Base-by-base conservation (phyloP, 2,888 invertebrate species). In the Sesia bembeciformis region DNA sequence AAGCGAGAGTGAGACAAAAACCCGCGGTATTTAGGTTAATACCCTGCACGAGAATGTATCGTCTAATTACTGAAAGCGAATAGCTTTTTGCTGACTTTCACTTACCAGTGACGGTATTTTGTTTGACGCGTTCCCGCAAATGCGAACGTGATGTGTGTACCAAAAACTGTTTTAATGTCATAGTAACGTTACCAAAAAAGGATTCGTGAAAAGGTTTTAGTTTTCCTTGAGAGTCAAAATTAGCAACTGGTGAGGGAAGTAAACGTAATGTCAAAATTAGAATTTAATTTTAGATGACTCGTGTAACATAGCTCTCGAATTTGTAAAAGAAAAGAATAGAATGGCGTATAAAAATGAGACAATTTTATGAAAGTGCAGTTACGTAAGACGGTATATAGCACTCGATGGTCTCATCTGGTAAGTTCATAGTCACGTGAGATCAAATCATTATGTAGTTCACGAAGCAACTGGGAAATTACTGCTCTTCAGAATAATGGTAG, bases 61-160 rank as follows among this genome's bases (percentile, higher is more conserved):
- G 74, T 70, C 75, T 81, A 80, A 81, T 82, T 82, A 80, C 69
- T 61, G 65, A 61, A 66, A 70, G 72, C 67, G 67, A 65, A 67
- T 59, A 59, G 62, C 60, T 72, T 72, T 68, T 70, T 67, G 61
- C 61, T 60, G 59, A 58, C 60, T 61, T 61, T 62, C 62, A 60
- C 59, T 50, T 50, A 39, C 39, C 38, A 8, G 38, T 23, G 50
- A 50, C 38, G 39, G 50, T 39, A 50, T 46, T 46, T 46, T 46
- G 46, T 46, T 46, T 46, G 46, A 23, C 23, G 23, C 23, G 23
- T 23, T 23, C 1, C 46, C 46, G 23, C 46, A 46, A 46, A 46
- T 46, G 46, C 23, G 23, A 46, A 46, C 46, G 46, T 46, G 46
- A 46, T 46, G 46, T 46, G 46, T 46, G 46, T 46, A 23, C 46